Base-by-base conservation (phyloP, 1,140 invertebrate species). In the Drosophila obscura region DNA sequence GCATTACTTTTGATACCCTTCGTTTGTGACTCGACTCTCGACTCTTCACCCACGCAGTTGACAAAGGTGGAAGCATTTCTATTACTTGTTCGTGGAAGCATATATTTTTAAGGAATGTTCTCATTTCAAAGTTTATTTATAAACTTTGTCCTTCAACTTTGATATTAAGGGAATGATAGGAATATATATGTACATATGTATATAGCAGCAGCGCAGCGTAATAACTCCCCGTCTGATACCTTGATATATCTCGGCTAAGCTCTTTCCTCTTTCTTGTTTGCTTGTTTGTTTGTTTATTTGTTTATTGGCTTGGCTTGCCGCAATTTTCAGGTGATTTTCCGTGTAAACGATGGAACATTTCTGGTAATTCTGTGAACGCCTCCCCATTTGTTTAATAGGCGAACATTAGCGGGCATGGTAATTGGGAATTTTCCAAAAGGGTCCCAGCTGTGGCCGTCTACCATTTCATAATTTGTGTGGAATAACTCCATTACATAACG, bases 401-500 rank as follows among this genome's bases (percentile, higher is more conserved):
- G 11, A 6, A 15, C 44, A 66, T 72, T 71, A 78, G 71, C n/a
- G 11, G 26, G 26, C 35, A 51, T 65, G 59, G 63, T 65, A 65
- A 74, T 74, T 61, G 65, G 39, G 24, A 45, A 57, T 68, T 49
- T 57, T 69, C 44, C 24, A 15, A 41, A 49, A 11, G 39, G 9
- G 46, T 52, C 60, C 60, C 35, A 63, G n/a, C 44, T 50, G 60
- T 28, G 57, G 79, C 57, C 60, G 48, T 49, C 49, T 69, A 4
- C 50, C 15, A 35, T 87, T 87, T 88, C 83, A 88, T 88, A 87
- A 87, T 53, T 39, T 60, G 49, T 61, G 55, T 71, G 74, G 67
- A 77, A 63, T 62, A 81, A 81, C 74, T 35, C 57, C 65, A 65
- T 87, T 87, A 75, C 67, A 67, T 88, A 88, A 87, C 56, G 65